Conservation (phyloP, 2,113 vertebrate species). For the Sterna hirundo region DNA sequence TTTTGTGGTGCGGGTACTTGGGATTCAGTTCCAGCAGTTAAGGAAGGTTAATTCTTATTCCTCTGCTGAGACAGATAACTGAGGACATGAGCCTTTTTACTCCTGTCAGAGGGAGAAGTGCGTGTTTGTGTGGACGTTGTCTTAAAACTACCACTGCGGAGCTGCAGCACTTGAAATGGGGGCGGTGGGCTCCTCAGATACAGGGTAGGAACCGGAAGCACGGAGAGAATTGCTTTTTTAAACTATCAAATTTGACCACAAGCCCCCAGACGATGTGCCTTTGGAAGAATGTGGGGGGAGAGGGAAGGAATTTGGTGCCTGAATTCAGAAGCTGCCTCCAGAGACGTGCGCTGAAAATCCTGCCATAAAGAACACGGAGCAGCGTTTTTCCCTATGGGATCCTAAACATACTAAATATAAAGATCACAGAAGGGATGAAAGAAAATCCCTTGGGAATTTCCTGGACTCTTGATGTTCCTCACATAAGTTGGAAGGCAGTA, state of each 20-base stretch:
- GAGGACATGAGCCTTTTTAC: background rate
- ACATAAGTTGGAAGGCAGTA: background rate
- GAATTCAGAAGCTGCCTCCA: background rate
- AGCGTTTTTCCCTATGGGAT: background rate
- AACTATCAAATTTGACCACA: background rate
- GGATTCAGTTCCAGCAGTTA: background rate
- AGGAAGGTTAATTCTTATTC: background rate
- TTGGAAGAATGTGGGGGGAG: background rate
- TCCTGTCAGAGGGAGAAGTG: background rate
- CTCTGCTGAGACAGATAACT: background rate
- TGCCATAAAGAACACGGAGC: background rate
- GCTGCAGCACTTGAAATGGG: background rate
- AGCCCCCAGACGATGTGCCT: background rate
- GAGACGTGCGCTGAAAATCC: background rate
- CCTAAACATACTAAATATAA: background rate
- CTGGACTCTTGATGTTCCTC: background rate
- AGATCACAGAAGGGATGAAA: background rate
- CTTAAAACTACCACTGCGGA: background rate
- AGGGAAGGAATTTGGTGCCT: background rate
- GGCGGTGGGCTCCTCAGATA: background rate
- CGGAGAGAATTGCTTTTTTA: background rate
- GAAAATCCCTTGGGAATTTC: background rate
- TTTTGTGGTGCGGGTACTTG: background rate
- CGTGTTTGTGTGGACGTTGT: rapidly evolving
- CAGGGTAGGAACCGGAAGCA: background rate